Evolutionary conservation across 2,113 vertebrate species (phyloP).

Genomic region (Cyphomyrus plagiostoma): DNA sequence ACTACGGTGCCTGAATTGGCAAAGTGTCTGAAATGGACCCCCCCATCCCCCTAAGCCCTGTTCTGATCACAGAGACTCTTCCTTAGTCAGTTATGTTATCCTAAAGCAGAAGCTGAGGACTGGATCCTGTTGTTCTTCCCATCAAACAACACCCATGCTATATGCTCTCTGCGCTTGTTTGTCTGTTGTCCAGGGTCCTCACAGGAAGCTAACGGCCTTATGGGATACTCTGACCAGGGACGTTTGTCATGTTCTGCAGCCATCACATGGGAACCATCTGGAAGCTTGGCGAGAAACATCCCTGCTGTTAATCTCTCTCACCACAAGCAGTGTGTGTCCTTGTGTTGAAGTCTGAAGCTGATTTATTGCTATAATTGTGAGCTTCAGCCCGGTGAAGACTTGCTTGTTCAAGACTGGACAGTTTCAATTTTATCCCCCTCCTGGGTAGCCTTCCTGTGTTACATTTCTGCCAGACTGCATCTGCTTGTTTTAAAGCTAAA

Average conservation of each 20-base stretch:
- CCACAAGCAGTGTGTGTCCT: not conserved
- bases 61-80: not conserved
- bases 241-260: conserved; percentile 6
- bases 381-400: not conserved
- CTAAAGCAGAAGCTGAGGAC: not conserved
- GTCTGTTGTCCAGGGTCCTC: not conserved
- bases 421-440: not conserved
- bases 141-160: not conserved
- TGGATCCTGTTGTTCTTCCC: not conserved
- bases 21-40: not conserved
- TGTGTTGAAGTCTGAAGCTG: conserved; percentile 6
- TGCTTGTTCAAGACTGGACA: not conserved
- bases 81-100: not conserved
- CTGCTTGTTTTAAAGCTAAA: not conserved
- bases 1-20: not conserved
- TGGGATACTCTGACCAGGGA: not conserved
- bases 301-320: conserved; percentile 11
- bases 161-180: not conserved
- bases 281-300: not conserved
- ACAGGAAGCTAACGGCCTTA: conserved; percentile 9
- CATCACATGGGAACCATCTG: conserved; percentile 20
- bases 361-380: conserved; percentile 7
- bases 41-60: not conserved
- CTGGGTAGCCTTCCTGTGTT: not conserved
- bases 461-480: conserved; percentile 15